Evolutionary conservation across 2,113 vertebrate genomes (phyloP).

Genomic region (Fregetta grallaria): DNA sequence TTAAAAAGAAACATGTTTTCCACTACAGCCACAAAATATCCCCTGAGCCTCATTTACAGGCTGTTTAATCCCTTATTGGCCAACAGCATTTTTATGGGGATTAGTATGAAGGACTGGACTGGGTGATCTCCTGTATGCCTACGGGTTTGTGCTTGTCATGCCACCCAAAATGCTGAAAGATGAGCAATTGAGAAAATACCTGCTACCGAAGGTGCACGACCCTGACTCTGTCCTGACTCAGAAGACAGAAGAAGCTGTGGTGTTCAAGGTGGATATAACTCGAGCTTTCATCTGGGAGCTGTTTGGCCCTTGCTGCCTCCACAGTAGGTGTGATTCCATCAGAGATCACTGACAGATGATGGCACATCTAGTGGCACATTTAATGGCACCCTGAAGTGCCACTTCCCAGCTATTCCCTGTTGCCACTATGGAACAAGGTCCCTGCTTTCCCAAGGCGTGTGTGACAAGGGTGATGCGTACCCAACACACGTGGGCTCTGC

Average conservation of each 20-base stretch:
- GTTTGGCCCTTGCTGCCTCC: neutral
- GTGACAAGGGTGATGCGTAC: fast-evolving
- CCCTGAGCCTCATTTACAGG: neutral
- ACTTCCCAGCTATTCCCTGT: neutral
- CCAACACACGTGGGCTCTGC: fast-evolving
- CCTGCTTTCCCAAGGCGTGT: neutral
- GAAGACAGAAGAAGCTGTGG: neutral
- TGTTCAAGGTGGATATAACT: neutral
- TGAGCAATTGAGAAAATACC: neutral
- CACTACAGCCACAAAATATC: neutral
- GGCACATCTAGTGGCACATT: neutral
- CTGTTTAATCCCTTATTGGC: neutral
- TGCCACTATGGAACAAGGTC: neutral
- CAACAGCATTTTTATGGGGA: neutral
- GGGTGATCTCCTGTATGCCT: neutral
- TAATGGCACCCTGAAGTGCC: neutral
- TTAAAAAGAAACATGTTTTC: neutral
- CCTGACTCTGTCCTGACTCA: neutral
- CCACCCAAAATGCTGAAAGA: neutral
- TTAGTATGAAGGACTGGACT: neutral
- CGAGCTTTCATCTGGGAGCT: neutral
- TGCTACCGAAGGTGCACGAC: neutral
- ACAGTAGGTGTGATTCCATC: neutral
- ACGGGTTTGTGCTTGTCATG: neutral
- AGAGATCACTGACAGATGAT: neutral